Evolutionary conservation across 2,113 vertebrate species (phyloP), one percentile per base, ranked within the genome.

Genomic region (Galeopterus variegatus): DNA sequence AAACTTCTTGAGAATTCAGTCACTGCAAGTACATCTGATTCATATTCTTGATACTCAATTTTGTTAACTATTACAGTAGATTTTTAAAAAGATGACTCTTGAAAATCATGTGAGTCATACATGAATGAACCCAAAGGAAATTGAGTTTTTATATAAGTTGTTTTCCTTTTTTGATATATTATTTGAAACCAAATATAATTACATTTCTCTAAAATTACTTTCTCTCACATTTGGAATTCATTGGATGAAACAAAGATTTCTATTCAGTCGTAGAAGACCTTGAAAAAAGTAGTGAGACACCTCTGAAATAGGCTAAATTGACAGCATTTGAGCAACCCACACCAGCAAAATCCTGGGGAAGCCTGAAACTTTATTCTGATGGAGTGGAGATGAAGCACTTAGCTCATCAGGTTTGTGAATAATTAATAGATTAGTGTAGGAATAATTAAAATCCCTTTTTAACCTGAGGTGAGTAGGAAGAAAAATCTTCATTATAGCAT

Each of bases 401-500:
- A 82, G 84, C 65, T 48, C 50, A 56, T 64, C 1, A 12, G 50
- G 52, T 9, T 72, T 81, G 36, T 96, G 60, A 81, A 89, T 88
- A 88, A 91, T 76, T 90, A 93, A 96, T 85, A 70, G 41, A 72
- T 62, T 81, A 48, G 72, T 65, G 14, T 62, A 96, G 87, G 23
- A 96, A 89, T 95, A 94, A 96, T 96, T 97, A 96, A 92, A 88
- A 88, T 56, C 92, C 36, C 14, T 90, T 80, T 60, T 91, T 88
- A 69, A 83, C 64, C 69, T 80, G 88, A 90, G 31, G n/a, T 26
- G 50, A 88, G 19, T 76, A 33, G 62, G 36, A 93, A 91, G 54
- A 89, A 56, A 72, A 70, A 24, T 69, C 56, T 94, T 60, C 54
- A 31, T 72, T 36, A 48, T 48, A 56, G 31, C 65, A 75, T 84